A percentile compares a stretch with the other conserved stretches of the same genome.
Conservation (phyloP, 1,140 invertebrate genomes). For the Ganaspis sp. region DNA sequence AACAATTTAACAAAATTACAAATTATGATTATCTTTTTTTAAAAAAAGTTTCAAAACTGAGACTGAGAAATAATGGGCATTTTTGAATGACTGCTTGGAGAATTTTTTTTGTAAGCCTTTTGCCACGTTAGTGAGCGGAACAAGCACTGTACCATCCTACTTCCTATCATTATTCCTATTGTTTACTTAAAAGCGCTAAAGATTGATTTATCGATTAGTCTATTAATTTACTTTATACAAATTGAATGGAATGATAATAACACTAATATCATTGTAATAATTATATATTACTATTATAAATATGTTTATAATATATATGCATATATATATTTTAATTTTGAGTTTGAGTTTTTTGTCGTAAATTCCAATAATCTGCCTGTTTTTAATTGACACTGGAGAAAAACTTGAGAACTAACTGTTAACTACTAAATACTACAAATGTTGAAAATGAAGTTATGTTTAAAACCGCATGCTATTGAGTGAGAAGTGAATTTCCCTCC, state of each 20-base stretch:
- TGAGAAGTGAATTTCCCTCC: slow-evolving; percentile 1
- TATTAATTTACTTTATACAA: slow-evolving; percentile 74
- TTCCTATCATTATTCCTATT: slow-evolving; percentile 37
- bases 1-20: too few species aligned
- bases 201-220: slow-evolving; percentile 58
- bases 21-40: not conserved
- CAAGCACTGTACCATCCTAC: slow-evolving; percentile 10
- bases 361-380: slow-evolving; percentile 34
- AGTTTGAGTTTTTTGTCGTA: slow-evolving; percentile 61
- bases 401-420: slow-evolving; percentile 45
- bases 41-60: not conserved
- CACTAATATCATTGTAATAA: slow-evolving; percentile 75
- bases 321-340: slow-evolving; percentile 75
- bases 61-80: slow-evolving; percentile 26
- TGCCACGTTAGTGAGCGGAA: not conserved
- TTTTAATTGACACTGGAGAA: slow-evolving; percentile 45
- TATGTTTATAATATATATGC: slow-evolving; percentile 75
- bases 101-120: slow-evolving; percentile 23
- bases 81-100: slow-evolving; percentile 32
- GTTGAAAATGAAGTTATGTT: slow-evolving; percentile 27
- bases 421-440: slow-evolving; percentile 27
- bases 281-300: slow-evolving; percentile 75
- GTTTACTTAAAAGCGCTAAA: slow-evolving; percentile 39
- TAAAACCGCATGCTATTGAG: slow-evolving; percentile 41
- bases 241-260: slow-evolving; percentile 69